Evolutionary conservation across 2,797 vertebrate species (phyloP), one percentile per base, ranked within the genome.

Genomic region (Siniperca obscura): DNA sequence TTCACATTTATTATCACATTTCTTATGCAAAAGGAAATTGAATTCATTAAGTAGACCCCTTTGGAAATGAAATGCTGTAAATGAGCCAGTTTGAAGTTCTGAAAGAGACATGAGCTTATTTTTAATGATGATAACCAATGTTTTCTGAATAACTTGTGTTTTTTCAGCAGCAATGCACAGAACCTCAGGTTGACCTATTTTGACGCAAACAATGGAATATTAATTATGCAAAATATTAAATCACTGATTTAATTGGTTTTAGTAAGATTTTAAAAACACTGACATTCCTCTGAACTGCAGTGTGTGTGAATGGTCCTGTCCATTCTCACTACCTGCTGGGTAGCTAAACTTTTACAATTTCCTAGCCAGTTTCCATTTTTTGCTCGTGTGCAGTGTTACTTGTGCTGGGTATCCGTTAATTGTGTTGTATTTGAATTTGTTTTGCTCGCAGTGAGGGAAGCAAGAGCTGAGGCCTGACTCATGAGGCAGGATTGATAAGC

Each of bases 21-120:
- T 90, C 85, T 81, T 89, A 92, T 92, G 86, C 91, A 91, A 68
- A 74, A 90, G 89, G 90, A 92, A 93, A 94, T 91, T 88, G 88
- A 91, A 91, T 91, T 91, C 89, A 91, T 93, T 91, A 90, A 92
- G 87, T 81, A 90, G 86, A 87, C 68, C 81, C 84, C 82, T 88
- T 87, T 92, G 91, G 90, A 92, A 89, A 91, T 87, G 83, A 92
- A 91, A 85, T 83, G 78, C 82, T 78, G 76, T 74, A 81, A 90
- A 90, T 91, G 87, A 91, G 86, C 73, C 66, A 40, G 74, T 81
- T 85, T 85, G 75, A 88, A 88, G 80, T 85, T 83, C 72, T 74
- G 67, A 83, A 87, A 76, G 82, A 86, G 83, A 82, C 83, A 74
- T 25, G 61, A 76, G 77, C 79, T 76, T 82, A 82, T 76, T 80